These are phyloP conservation scores for Pseudolaguvia tuberculata DNA, from an alignment of 2,113 vertebrate species.

Conservation along the genomic window DNA sequence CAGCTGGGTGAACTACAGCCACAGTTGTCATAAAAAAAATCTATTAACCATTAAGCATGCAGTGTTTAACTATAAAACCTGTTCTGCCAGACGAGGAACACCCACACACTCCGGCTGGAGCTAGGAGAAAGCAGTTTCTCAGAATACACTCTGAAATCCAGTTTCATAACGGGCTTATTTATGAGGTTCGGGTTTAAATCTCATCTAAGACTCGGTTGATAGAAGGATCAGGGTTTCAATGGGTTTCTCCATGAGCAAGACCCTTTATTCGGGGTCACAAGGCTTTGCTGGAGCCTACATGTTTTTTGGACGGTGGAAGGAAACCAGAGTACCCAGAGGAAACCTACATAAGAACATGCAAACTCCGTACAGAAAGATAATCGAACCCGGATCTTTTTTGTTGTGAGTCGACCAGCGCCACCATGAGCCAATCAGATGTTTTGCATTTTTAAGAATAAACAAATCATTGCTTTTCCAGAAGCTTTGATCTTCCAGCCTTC, in stretches of 20 bases:
- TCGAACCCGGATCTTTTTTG: too few relatives aligned
- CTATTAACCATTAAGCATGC: slow-evolving; percentile 38
- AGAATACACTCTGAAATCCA: slow-evolving; percentile 37
- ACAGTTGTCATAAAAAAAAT: slow-evolving; percentile 19
- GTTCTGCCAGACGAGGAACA: slow-evolving; percentile 34
- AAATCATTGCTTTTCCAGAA: slow-evolving; percentile 13
- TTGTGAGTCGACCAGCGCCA: neutral
- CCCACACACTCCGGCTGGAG: slow-evolving; percentile 15
- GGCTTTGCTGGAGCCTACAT: too few relatives aligned
- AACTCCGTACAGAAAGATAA: too few relatives aligned
- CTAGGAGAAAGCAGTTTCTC: slow-evolving; percentile 30
- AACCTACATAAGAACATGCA: too few relatives aligned
- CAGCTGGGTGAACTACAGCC: slow-evolving; percentile 36
- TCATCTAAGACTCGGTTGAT: too few relatives aligned
- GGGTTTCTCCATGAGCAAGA: too few relatives aligned
- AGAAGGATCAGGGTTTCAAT: too few relatives aligned
- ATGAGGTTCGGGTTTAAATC: too few relatives aligned
- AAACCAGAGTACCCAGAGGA: too few relatives aligned
- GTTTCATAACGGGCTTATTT: neutral
- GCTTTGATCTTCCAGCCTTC: slow-evolving; percentile 7
- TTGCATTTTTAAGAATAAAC: neutral
- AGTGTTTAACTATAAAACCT: slow-evolving; percentile 41
- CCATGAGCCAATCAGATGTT: neutral
- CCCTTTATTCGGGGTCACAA: too few relatives aligned
- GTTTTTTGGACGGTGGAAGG: too few relatives aligned